Conservation (phyloP, 2,888 invertebrate genomes). For the Diaphora mendica region DNA sequence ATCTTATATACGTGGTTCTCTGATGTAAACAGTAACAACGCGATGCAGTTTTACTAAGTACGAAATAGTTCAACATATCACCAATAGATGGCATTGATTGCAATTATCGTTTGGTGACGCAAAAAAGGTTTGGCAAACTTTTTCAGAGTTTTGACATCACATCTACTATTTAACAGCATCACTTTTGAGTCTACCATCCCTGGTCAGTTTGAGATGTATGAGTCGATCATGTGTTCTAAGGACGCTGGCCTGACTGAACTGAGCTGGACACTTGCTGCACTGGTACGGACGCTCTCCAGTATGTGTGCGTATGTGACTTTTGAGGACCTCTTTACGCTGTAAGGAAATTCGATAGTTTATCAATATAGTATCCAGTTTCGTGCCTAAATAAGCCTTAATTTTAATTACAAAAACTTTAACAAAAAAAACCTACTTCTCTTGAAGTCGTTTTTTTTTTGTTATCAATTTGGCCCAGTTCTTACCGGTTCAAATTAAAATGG, state of each 20-base stretch:
- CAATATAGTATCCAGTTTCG: not conserved
- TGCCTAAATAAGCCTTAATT: no score
- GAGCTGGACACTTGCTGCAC: constrained; percentile 71
- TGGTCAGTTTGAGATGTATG: constrained; percentile 69
- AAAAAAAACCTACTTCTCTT: no score
- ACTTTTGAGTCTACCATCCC: constrained; percentile 67
- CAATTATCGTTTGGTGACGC: not conserved
- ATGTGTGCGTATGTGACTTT: constrained; percentile 73
- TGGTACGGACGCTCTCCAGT: constrained; percentile 77
- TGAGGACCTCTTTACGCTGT: constrained; percentile 71
- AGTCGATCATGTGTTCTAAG: constrained; percentile 69
- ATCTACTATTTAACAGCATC: not conserved
- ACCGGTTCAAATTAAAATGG: no score
- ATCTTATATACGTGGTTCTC: not conserved
- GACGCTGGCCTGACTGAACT: constrained; percentile 69
- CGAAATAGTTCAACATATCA: not conserved
- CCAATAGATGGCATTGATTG: not conserved
- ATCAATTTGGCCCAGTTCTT: no score
- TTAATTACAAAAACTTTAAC: no score
- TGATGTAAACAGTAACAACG: not conserved
- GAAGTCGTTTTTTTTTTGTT: no score
- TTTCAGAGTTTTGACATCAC: not conserved
- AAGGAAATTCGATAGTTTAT: constrained; percentile 16
- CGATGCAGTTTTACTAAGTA: not conserved
- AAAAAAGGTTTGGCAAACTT: not conserved